Evolutionary conservation across 64 coral and sea anemone species (phyloP), one percentile per base, ranked within the genome.

Genomic region (Pocillopora verrucosa): DNA sequence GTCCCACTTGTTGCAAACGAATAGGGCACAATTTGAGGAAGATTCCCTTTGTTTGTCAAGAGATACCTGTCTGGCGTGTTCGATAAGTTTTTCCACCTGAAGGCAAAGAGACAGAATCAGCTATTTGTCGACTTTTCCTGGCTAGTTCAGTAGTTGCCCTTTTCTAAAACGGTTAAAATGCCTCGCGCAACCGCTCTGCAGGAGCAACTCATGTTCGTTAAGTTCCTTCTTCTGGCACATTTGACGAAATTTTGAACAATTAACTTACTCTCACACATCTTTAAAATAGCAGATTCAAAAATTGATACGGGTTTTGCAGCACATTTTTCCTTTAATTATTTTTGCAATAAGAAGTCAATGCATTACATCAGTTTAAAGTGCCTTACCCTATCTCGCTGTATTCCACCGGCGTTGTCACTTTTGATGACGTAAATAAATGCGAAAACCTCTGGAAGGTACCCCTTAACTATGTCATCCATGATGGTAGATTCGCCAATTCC

Each of bases 1-100:
- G 61, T 83, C 80, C 80, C 80, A 83, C 61, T 83, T 83, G 16
- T 83, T 83, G 61, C 80, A 83, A 16, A 83, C 80, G 34, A 83
- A 83, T 9, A 83, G 19, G 12, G 80, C 80, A 12, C 61, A 36
- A 16, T 62, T 83, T 19, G 80, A 65, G 0, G 5, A 35, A 15
- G 63, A 51, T 83, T 51, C 59, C 11, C 13, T 63, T 63, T 63
- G 61, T 63, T 63, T 13, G 61, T 63, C 61, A 63, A 63, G 61
- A 13, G 61, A 63, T 63, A 63, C 17, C 61, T 63, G 12, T 63
- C 17, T 63, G 17, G 61, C 17, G 61, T 16, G 61, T 19, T 63
- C 61, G 13, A 63, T 13, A 13, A 63, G 61, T 63, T 19, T 63
- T 63, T 63, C 61, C 12, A 63, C 61, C 61, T 63, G 17, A 63